Evolutionary conservation across 1,140 invertebrate species (phyloP), one percentile per base, ranked within the genome.

Genomic region (Papilio aristodemus): DNA sequence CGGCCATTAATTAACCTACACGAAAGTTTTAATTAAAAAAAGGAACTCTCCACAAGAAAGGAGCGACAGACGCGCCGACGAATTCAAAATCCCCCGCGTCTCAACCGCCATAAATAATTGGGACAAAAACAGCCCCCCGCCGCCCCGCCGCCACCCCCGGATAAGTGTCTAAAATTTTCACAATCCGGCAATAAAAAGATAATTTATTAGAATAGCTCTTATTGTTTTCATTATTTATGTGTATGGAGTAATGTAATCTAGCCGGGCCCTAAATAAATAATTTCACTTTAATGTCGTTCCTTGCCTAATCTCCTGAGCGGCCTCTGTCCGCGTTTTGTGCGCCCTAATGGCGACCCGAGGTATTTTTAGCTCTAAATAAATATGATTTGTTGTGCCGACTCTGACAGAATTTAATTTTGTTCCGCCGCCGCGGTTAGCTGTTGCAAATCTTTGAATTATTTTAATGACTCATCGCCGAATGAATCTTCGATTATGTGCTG

Each of bases 201-300:
- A 91, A 91, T 90, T 91, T 91, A 90, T 90, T 90, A 89, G 85
- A 88, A 90, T 89, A 89, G 87, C 89, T 90, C 87, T 90, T 91
- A 91, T 91, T 91, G 89, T 90, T 91, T 91, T 89, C 84, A 85
- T 90, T 91, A 91, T 90, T 91, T 91, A 91, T 91, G 87, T 89
- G 84, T 90, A 91, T 90, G 89, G 83, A 87, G 88, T 90, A 90
- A 90, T 90, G 85, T 91, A 90, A 91, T 91, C 89, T 91, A 91
- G 87, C 80, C 77, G 77, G 80, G 81, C 77, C 89, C 88, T 90
- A 89, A 89, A 91, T 91, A 91, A 91, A 91, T 91, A 91, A 90
- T 91, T 90, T 86, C 78, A 81, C 84, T 91, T 87, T 90, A 91
- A 89, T 89, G 87, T 90, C 86, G 73, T 87, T 89, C 83, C 87